Conservation (phyloP, 2,888 invertebrate genomes). For the Andrena hattorfiana region DNA sequence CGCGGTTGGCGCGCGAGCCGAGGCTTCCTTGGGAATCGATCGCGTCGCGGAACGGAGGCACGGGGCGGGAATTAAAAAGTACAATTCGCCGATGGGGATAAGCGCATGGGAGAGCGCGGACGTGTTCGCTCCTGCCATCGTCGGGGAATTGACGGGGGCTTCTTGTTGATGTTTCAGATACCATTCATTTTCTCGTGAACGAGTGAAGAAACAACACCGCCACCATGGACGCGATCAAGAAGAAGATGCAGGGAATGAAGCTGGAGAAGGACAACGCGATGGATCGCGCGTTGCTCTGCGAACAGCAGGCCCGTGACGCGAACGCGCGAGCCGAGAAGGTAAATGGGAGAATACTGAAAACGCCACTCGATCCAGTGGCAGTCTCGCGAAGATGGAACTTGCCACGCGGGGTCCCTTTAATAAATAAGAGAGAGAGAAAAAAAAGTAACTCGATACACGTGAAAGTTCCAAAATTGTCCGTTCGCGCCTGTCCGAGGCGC, state of each 20-base stretch:
- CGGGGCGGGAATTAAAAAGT: constrained; percentile 31
- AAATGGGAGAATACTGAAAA: constrained; percentile 45
- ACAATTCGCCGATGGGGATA: constrained; percentile 15
- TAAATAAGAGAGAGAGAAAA: neutral
- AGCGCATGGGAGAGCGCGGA: neutral
- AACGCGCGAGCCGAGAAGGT: constrained; percentile 94
- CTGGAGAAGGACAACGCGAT: constrained; percentile 99
- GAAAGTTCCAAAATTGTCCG: neutral
- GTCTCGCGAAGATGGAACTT: neutral
- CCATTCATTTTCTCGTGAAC: constrained; percentile 69
- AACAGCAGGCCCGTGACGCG: constrained; percentile 97
- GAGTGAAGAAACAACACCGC: constrained; percentile 86
- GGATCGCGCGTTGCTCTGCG: constrained; percentile 99
- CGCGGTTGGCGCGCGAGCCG: constrained; percentile 2
- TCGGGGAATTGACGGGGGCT: constrained; percentile 4
- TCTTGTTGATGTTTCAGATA: constrained; percentile 32
- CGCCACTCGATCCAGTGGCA: too few species aligned
- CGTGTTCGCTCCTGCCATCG: neutral
- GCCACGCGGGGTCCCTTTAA: neutral
- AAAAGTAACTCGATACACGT: constrained; percentile 22
- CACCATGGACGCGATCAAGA: constrained; percentile 99
- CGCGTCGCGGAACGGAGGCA: neutral
- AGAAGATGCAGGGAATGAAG: constrained; percentile 99
- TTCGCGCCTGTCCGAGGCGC: neutral
- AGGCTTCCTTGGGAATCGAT: constrained; percentile 40